Evolutionary conservation across 2,888 invertebrate species (phyloP).

Genomic region (Orchestes rusci): DNA sequence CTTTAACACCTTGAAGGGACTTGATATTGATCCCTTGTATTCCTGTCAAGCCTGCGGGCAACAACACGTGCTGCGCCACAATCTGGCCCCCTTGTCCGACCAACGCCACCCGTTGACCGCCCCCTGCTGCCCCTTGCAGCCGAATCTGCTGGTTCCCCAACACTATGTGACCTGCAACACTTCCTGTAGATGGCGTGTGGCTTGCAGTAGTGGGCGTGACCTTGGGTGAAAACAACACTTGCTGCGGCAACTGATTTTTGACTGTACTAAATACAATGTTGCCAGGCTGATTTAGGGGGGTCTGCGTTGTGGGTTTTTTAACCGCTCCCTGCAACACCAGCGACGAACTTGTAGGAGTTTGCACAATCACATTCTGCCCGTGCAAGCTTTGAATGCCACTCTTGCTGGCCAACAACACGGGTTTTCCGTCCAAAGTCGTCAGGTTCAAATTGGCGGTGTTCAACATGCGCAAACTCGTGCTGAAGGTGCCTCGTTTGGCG

Average conservation of each 20-base stretch:
- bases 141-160: constrained; percentile 41
- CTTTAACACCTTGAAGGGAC: constrained; percentile 55
- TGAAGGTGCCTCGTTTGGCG: constrained; percentile 28
- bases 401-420: constrained; percentile 48
- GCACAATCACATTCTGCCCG: constrained; percentile 45
- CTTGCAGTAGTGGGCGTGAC: no score
- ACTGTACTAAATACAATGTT: constrained; percentile 40
- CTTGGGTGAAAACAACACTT: constrained; percentile 36
- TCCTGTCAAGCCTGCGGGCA: constrained; percentile 56
- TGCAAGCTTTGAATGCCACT: constrained; percentile 40
- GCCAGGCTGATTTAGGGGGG: constrained; percentile 35
- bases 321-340: constrained; percentile 16
- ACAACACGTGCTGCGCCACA: constrained; percentile 51
- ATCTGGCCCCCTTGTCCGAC: constrained; percentile 47
- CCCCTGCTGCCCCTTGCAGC: constrained; percentile 35
- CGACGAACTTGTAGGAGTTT: constrained; percentile 25
- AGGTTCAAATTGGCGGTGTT: constrained; percentile 48
- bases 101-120: constrained; percentile 45
- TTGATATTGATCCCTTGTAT: constrained; percentile 55
- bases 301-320: constrained; percentile 9
- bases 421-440: constrained; percentile 51
- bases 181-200: no score
- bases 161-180: constrained; percentile 35
- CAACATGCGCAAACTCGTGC: constrained; percentile 43
- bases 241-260: constrained; percentile 37